Conservation (phyloP, 37 sponge, comb jelly and placozoan species). For the Bolinopsis microptera region DNA sequence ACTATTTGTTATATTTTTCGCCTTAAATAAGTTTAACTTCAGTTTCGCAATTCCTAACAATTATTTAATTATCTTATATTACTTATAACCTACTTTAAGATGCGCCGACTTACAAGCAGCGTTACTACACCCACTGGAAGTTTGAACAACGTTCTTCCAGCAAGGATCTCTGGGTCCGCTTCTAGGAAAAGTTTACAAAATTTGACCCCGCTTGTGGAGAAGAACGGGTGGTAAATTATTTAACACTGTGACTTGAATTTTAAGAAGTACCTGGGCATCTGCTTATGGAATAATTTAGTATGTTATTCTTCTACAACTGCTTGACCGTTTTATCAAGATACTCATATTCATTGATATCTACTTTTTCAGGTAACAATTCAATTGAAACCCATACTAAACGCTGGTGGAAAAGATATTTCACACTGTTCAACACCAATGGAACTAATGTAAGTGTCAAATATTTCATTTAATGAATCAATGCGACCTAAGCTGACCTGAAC, state of each 20-base stretch:
- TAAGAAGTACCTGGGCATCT: no score
- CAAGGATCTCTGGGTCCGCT: conserved; percentile 92
- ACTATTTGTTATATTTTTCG: no score
- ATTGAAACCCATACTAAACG: conserved; percentile 80
- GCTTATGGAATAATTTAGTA: no score
- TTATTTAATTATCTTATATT: neutral
- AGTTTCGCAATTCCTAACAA: no score
- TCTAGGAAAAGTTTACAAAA: conserved; percentile 88
- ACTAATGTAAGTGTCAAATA: conserved; percentile 86
- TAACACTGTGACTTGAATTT: no score
- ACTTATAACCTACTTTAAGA: neutral
- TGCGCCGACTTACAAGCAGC: conserved; percentile 64
- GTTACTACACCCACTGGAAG: conserved; percentile 82
- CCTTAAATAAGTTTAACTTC: no score
- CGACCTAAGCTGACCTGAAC: no score
- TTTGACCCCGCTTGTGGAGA: conserved; percentile 77
- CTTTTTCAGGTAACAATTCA: conserved; percentile 71
- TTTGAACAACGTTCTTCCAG: conserved; percentile 77
- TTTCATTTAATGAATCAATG: no score
- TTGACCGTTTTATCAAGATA: no score
- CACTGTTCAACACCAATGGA: conserved; percentile 85
- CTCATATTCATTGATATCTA: no score
- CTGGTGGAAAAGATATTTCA: conserved; percentile 87
- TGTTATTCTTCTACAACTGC: no score
- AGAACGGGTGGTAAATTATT: conserved; percentile 75